Base-by-base conservation (phyloP, 1,140 invertebrate genomes). In the Pemphigus obesinymphae region DNA sequence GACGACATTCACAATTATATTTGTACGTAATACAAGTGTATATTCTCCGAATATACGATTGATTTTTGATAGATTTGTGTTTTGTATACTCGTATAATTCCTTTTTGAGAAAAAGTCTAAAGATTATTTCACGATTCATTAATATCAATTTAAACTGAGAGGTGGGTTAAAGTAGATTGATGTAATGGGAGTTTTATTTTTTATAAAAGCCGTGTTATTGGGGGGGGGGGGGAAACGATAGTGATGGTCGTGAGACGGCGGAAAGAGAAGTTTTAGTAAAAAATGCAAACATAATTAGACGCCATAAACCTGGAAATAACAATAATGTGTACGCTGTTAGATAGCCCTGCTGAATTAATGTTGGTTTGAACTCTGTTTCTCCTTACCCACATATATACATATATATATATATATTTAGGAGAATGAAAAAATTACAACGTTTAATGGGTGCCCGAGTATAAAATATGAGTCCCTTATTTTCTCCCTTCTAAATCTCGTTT, bases 391-490 rank as follows among this genome's bases (percentile, higher is more conserved):
- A 45, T 11, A 45, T 45, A 11, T 45, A 58, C 29, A 26, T 53
- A 53, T 50, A 48, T 7, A 53, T 48, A 50, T 50, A 50, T 50
- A 20, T 15, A 55, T 45, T 55, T 20, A 55, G 5, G 50, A 29
- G 37, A n/a, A 75, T 23, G 34, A 34, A 53, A 75, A 76, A 76
- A 58, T 76, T 76, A 75, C 72, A 53, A 53, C 45, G 48, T 58
- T 76, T 76, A 76, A 76, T 76, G 73, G 53, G 29, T 58, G 31
- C 20, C 43, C 45, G 45, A 48, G 70, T 73, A 73, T 73, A 73
- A 73, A 50, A 73, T 73, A 73, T 50, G 70, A 50, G 13, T 37
- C n/a, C 13, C n/a, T 40, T 55, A 7, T 40, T 55, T 53, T 23
- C 31, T 31, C 3, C 31, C 4, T n/a, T 55, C 20, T 15, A 23